phyloP scores from a whole-genome alignment of 2,113 vertebrate species.

The Bettongia penicillata region DNA sequence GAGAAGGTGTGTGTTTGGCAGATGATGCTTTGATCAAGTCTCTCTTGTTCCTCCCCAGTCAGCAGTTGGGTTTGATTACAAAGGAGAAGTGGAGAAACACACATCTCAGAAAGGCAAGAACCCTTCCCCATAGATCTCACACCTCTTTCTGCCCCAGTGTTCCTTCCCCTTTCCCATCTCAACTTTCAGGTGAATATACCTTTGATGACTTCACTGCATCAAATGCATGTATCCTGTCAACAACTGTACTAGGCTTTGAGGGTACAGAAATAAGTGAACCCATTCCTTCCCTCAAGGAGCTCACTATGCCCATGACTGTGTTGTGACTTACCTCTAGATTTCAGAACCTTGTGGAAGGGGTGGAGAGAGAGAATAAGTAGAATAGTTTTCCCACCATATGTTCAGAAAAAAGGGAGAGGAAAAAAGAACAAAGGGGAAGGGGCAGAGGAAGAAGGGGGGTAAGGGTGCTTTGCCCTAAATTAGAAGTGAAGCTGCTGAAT shows the following conservation, averaged over 20 bases:
- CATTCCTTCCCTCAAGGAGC: background rate
- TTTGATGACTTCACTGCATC: background rate
- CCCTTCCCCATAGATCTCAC: background rate
- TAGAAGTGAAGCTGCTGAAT: background rate
- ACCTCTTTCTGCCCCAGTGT: fast-evolving
- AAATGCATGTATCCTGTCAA: background rate
- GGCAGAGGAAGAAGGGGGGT: background rate
- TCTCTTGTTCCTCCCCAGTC: constrained; percentile 82
- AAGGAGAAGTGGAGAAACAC: constrained; percentile 89
- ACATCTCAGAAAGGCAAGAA: constrained; percentile 91
- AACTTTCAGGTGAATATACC: background rate
- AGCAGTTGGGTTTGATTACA: constrained; percentile 92
- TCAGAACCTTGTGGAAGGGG: background rate
- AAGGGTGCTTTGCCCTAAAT: background rate
- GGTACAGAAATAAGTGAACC: background rate
- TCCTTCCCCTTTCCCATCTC: background rate
- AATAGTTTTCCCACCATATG: constrained; percentile 23
- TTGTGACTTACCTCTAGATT: background rate
- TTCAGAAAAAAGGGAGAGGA: constrained; percentile 11
- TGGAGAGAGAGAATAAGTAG: background rate
- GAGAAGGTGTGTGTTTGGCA: background rate
- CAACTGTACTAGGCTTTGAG: background rate
- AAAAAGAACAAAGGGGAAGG: background rate
- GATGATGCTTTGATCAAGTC: background rate
- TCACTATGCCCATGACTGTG: background rate